These are phyloP conservation scores for Melanerpes aurifrons DNA, from an alignment of 2,113 vertebrate genomes.

Conservation along the genomic window DNA sequence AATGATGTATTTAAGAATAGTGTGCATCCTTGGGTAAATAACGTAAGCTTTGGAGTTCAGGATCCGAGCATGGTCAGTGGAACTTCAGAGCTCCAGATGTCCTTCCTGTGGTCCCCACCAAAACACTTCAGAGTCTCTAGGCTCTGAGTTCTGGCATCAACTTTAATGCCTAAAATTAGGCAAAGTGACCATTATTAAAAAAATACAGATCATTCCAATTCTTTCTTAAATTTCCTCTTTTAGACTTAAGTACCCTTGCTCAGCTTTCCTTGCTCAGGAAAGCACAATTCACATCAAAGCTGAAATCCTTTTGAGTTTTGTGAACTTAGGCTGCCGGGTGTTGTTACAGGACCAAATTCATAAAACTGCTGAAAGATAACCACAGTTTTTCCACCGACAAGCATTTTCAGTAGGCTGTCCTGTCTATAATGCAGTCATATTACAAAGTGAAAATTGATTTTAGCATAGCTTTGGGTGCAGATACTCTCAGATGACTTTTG, in stretches of 20 bases:
- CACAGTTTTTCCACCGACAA: not conserved
- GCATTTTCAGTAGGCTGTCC: not conserved
- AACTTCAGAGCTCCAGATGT: not conserved
- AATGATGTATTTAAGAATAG: not conserved
- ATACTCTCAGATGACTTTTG: not conserved
- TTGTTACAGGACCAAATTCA: not conserved
- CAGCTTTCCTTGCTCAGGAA: not conserved
- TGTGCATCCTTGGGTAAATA: not conserved
- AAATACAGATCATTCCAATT: not conserved
- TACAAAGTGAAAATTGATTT: not conserved
- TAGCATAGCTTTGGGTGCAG: not conserved
- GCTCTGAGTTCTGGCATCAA: not conserved
- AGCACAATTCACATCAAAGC: not conserved
- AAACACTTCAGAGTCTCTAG: not conserved
- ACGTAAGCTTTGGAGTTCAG: not conserved
- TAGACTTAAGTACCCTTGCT: not conserved
- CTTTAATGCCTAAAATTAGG: not conserved
- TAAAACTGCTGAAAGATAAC: not conserved
- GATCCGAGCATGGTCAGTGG: rapidly evolving
- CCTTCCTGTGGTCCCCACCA: not conserved
- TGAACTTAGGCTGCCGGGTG: not conserved
- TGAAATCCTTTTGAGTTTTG: not conserved
- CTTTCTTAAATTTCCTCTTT: not conserved
- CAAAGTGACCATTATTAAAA: not conserved
- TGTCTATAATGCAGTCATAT: not conserved